A percentile compares a stretch with the other conserved stretches of the same genome.
Conservation (phyloP, 2,797 vertebrate genomes). For the Takifugu rubripes region DNA sequence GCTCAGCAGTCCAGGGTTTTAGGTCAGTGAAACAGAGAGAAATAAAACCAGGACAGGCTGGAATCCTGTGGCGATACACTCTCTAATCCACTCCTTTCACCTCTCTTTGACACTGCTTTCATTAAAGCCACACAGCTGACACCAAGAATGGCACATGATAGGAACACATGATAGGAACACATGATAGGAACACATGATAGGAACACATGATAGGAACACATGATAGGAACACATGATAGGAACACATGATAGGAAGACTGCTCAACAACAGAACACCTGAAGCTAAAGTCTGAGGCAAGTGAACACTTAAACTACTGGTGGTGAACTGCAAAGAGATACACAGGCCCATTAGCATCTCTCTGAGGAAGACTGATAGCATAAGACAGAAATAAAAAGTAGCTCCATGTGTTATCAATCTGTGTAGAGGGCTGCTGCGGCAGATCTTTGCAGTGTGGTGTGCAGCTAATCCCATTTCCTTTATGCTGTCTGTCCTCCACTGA, state of each 20-base stretch:
- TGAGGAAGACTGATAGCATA: slow-evolving; percentile 18
- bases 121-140: neutral
- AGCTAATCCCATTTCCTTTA: slow-evolving; percentile 61
- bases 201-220: neutral
- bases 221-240: too few relatives aligned
- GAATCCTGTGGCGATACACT: slow-evolving; percentile 32
- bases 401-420: slow-evolving; percentile 33
- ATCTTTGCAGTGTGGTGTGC: slow-evolving; percentile 28
- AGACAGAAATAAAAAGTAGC: slow-evolving; percentile 32
- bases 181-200: neutral
- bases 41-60: slow-evolving; percentile 13
- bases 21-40: slow-evolving; percentile 14
- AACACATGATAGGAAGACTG: neutral
- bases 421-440: slow-evolving; percentile 27
- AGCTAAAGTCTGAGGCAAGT: slow-evolving; percentile 1
- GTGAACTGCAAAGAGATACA: slow-evolving; percentile 4
- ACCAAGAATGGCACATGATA: neutral
- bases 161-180: too few relatives aligned
- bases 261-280: neutral
- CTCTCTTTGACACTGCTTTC: slow-evolving; percentile 6
- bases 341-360: neutral
- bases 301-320: too few relatives aligned
- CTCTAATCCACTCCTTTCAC: slow-evolving; percentile 27
- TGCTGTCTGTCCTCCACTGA: slow-evolving; percentile 36
- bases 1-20: slow-evolving; percentile 2